Evolutionary conservation across 2,113 vertebrate genomes (phyloP), one percentile per base, ranked within the genome.

Genomic region (Pluvialis apricaria): DNA sequence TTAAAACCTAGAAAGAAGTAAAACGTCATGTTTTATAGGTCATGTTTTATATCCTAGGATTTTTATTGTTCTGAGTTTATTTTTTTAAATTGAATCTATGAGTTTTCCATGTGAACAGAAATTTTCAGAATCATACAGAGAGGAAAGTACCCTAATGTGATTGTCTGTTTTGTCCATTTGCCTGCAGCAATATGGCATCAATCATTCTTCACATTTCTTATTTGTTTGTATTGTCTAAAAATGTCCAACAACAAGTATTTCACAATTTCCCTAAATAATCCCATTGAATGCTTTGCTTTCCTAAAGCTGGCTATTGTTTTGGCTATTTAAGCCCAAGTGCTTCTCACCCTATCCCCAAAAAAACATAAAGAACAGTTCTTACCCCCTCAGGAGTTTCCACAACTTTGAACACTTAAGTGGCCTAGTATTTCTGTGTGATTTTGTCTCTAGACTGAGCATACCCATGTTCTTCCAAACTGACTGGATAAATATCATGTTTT

Each of bases 1-100:
- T 20, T 10, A n/a, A 78, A 87, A 45, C 9, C 13, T n/a, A 58
- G 14, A 45, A 79, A 45, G 19, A 58, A 54, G 26, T 72, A 32
- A 92, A 84, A 80, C 20, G 12, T n/a, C n/a, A n/a, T n/a, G n/a
- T 86, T 92, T 94, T 93, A 96, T 95, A 96, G 78, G 93, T 88
- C 52, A 82, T 92, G 54, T 90, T 97, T 71, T 95, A 88, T 90
- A 91, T 91, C 64, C 71, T 88, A 78, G 83, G 60, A 88, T 61
- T 88, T 90, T 92, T 58, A 60, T 90, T 84, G 62, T 54, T 94
- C 73, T 51, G 47, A 49, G 47, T 49, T 45, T 49, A 40, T 75
- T 68, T 44, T 79, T 96, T 38, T 15, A 81, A 60, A 94, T 72
- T 89, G 42, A 93, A 65, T 19, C 72, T 92, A 61, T 19, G 71